Base-by-base conservation (phyloP, 2,797 vertebrate species). In the Semotilus atromaculatus region DNA sequence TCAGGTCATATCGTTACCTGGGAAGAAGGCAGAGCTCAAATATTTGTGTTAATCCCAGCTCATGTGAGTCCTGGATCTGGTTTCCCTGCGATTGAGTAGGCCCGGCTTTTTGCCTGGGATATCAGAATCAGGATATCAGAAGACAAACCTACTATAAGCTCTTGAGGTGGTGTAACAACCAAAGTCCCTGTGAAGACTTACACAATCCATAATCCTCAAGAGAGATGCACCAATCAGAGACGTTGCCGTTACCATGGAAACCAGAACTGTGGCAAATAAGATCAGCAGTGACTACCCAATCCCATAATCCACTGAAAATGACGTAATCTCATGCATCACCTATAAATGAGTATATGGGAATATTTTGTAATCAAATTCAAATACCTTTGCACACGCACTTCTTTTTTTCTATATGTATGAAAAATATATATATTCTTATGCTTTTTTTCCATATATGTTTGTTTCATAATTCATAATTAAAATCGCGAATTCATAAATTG, bases 21-120 rank as follows among this genome's bases (percentile, higher is more conserved):
- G 45, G 82, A 75, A 86, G 80, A 85, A 88, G 73, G 87, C 82
- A 83, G 38, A 77, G 85, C 80, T 86, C 73, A 88, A 89, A 88
- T 87, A 86, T 89, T 88, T 88, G 87, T 86, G 82, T 89, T 85
- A 88, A 89, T 90, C 89, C 86, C 64, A 71, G 83, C 77, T 88
- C 84, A 79, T 80, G 62, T 70, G 80, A 87, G 84, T 80, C 76
- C 72, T 31, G 36, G 82, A 88, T 90, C 77, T 19, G 77, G 80
- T 90, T 90, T 81, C 86, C 16, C 6, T 31, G 62, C 45, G 9
- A 51, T 71, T 83, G 82, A 86, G 36, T 31, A 45, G 66, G 26
- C 14, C 29, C 62, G 74, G 62, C 68, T 76, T 38, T 76, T 48
- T 19, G n/a, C 14, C 26, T 83, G 74, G n/a, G 68, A 38, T 74